Percentiles rank a stretch among this genome's conserved stretches.
phyloP scores from a whole-genome alignment of 2,113 vertebrate genomes.

The Pitta sordida region DNA sequence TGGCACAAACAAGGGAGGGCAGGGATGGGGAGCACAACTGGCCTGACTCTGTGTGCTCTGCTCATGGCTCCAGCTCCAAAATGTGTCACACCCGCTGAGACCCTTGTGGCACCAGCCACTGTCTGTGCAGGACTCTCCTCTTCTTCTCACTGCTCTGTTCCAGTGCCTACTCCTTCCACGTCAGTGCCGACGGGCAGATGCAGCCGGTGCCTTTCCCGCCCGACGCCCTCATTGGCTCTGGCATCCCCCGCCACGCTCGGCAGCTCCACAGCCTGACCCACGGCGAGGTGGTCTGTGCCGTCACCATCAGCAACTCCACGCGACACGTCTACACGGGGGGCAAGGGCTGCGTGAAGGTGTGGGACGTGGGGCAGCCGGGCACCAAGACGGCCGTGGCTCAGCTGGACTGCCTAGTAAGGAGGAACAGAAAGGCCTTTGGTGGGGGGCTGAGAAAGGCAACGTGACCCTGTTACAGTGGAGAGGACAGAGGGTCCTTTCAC shows the following conservation, averaged over 20 bases:
- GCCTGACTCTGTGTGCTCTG: rapidly evolving
- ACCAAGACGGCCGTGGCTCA: slow-evolving; percentile 87
- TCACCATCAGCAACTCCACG: slow-evolving; percentile 89
- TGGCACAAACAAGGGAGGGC: rapidly evolving
- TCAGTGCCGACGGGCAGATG: slow-evolving; percentile 91
- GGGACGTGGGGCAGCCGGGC: slow-evolving; percentile 89
- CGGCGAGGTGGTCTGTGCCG: slow-evolving; percentile 89
- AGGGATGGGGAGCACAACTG: background rate
- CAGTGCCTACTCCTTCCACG: slow-evolving; percentile 70
- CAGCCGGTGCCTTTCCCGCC: slow-evolving; percentile 88
- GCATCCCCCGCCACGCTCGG: slow-evolving; percentile 82
- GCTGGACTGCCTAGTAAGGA: slow-evolving; percentile 83
- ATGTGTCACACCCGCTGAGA: rapidly evolving
- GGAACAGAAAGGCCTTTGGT: background rate
- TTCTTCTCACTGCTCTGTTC: background rate
- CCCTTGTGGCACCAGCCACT: rapidly evolving
- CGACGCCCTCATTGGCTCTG: slow-evolving; percentile 79
- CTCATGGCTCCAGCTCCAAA: rapidly evolving
- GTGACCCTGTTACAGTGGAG: background rate
- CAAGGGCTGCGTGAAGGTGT: slow-evolving; percentile 87
- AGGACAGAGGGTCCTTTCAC: background rate
- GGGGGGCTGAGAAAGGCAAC: background rate
- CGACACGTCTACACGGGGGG: slow-evolving; percentile 89
- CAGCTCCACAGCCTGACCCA: slow-evolving; percentile 87
- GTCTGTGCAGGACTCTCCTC: rapidly evolving